Conservation (phyloP, 53 echinoderm and acorn worm genomes). For the Pentamera pediparva region DNA sequence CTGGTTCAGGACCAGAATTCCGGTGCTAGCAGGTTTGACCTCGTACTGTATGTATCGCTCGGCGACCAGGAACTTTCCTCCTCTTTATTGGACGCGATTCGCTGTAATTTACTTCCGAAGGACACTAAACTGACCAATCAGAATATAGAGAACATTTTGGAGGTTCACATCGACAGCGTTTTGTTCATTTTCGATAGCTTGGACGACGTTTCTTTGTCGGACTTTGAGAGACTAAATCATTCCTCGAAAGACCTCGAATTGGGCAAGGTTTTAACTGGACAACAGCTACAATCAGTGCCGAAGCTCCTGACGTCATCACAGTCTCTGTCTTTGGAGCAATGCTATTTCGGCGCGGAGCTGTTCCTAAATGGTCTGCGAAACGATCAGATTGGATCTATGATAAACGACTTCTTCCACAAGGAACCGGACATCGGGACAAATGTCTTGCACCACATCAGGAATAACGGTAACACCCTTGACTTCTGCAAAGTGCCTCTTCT, state of each 20-base stretch:
- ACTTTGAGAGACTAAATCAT: background rate
- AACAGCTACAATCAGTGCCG: background rate
- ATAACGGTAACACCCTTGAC: background rate
- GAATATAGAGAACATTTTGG: background rate
- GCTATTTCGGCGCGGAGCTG: background rate
- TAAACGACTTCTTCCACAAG: background rate
- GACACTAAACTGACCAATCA: background rate
- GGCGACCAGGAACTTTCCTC: background rate
- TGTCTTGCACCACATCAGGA: constrained; percentile 12
- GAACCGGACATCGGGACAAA: constrained; percentile 12
- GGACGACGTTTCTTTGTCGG: background rate
- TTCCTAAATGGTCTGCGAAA: background rate
- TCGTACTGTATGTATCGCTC: constrained; percentile 6
- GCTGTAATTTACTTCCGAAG: background rate
- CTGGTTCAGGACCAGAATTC: background rate
- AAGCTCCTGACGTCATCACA: constrained; percentile 4
- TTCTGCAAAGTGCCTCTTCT: constrained; percentile 11
- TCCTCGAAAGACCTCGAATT: background rate
- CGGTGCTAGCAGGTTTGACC: background rate
- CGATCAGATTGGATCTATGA: background rate
- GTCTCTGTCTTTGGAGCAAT: background rate
- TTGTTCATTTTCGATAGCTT: constrained; percentile 16
- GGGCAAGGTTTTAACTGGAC: constrained; percentile 4
- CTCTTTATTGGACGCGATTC: background rate
- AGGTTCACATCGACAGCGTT: constrained; percentile 4